These are phyloP conservation scores for Procambarus clarkii DNA, from an alignment of 1,140 invertebrate genomes.

Conservation along the genomic window DNA sequence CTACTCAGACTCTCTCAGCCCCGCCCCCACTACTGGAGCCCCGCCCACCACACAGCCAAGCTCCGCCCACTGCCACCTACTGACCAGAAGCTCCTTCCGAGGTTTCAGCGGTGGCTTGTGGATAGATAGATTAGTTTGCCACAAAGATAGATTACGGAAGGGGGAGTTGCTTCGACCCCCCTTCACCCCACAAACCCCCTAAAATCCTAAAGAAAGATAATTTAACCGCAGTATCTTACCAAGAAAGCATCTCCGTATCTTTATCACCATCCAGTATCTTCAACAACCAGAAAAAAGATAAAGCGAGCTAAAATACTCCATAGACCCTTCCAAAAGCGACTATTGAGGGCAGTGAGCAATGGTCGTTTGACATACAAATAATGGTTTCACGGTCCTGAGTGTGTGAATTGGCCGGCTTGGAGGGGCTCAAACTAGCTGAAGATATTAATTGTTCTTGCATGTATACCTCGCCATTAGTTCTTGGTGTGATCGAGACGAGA, in stretches of 20 bases:
- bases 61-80: constrained; percentile 43
- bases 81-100: constrained; percentile 51
- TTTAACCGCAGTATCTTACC: not conserved
- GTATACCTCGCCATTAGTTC: not conserved
- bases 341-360: not conserved
- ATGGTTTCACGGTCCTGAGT: not conserved
- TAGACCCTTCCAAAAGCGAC: too few relatives aligned
- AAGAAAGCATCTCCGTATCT: too few relatives aligned
- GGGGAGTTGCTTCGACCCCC: not conserved
- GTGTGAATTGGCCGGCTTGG: not conserved
- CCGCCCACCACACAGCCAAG: constrained; percentile 18
- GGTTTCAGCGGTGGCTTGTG: constrained; percentile 42
- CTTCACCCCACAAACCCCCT: too few relatives aligned
- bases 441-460: not conserved
- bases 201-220: not conserved
- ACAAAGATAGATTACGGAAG: constrained; percentile 50
- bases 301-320: too few relatives aligned
- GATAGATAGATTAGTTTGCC: constrained; percentile 48
- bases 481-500: not conserved
- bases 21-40: not conserved
- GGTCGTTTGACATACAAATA: not conserved
- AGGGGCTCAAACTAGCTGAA: not conserved
- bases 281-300: too few relatives aligned
- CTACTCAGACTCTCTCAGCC: not conserved
- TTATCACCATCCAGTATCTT: too few relatives aligned